phyloP scores from a whole-genome alignment of 2,113 vertebrate genomes.

The Tiliqua scincoides region DNA sequence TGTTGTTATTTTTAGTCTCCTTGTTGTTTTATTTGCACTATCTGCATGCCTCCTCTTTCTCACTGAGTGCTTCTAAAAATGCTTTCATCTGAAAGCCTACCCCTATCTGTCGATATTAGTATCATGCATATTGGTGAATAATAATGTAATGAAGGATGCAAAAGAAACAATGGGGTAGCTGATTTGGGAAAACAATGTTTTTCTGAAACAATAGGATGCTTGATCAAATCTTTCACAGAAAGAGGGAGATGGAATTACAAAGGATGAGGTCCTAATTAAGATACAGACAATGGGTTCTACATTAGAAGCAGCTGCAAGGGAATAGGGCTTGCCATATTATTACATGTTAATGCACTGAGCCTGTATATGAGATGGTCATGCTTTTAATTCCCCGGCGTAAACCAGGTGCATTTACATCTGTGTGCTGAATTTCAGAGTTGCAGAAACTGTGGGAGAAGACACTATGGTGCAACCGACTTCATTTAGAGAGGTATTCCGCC shows the following conservation, averaged over 20 bases:
- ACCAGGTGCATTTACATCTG: constrained; percentile 69
- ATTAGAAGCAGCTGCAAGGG: constrained; percentile 41
- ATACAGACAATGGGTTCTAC: constrained; percentile 10
- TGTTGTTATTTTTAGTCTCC: constrained; percentile 26
- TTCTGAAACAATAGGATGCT: constrained; percentile 32
- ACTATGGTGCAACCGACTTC: constrained; percentile 42
- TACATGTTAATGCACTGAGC: constrained; percentile 33
- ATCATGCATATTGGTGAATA: constrained; percentile 26
- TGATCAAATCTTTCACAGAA: constrained; percentile 35
- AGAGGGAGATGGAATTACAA: constrained; percentile 38
- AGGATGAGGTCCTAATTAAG: constrained; percentile 34
- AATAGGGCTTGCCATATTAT: constrained; percentile 24
- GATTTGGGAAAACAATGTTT: constrained; percentile 31
- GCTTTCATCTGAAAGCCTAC: constrained; percentile 13
- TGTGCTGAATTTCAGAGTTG: constrained; percentile 44
- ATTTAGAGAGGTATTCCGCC: constrained; percentile 15
- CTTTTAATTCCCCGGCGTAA: constrained; percentile 56
- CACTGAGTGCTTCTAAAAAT: constrained; percentile 18
- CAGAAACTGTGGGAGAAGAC: constrained; percentile 39
- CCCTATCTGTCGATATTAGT: constrained; percentile 17
- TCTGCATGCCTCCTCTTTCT: constrained; percentile 21
- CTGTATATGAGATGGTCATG: constrained; percentile 40
- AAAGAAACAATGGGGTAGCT: constrained; percentile 32
- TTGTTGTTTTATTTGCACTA: constrained; percentile 2
- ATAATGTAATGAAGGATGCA: constrained; percentile 30